Conservation (phyloP, 2,797 vertebrate genomes). For the Chaetodon trifasciatus region DNA sequence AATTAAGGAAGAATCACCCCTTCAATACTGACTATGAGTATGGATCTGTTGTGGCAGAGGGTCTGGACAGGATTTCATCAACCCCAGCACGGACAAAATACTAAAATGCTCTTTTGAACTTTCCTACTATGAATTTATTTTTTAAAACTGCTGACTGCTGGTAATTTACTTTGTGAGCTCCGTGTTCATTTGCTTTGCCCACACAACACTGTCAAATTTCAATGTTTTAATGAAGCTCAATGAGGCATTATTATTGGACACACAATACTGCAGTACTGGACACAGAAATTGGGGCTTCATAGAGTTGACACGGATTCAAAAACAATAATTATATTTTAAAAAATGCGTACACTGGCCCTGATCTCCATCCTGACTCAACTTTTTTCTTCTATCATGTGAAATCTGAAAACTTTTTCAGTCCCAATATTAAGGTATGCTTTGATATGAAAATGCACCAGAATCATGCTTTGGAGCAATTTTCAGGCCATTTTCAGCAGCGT, state of each 20-base stretch:
- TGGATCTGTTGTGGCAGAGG: neutral
- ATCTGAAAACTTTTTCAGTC: neutral
- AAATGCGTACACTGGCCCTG: neutral
- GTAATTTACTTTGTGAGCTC: constrained; percentile 3
- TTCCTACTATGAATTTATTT: neutral
- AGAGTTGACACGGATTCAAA: neutral
- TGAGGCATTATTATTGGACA: neutral
- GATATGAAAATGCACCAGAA: neutral
- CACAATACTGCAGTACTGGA: neutral
- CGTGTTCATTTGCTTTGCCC: neutral
- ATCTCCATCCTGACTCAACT: neutral
- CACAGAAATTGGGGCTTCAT: neutral
- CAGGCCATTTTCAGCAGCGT: neutral
- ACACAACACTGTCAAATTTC: neutral
- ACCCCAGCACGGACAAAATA: neutral
- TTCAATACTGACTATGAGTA: neutral
- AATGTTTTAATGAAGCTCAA: neutral
- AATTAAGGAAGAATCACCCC: neutral
- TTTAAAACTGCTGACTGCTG: constrained; percentile 14
- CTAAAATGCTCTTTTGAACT: neutral
- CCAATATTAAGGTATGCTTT: neutral
- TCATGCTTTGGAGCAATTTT: neutral
- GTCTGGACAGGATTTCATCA: neutral
- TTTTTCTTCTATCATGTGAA: neutral
- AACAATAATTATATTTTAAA: neutral